Base-by-base conservation (phyloP, 2,113 vertebrate species). In the Ictalurus furcatus region DNA sequence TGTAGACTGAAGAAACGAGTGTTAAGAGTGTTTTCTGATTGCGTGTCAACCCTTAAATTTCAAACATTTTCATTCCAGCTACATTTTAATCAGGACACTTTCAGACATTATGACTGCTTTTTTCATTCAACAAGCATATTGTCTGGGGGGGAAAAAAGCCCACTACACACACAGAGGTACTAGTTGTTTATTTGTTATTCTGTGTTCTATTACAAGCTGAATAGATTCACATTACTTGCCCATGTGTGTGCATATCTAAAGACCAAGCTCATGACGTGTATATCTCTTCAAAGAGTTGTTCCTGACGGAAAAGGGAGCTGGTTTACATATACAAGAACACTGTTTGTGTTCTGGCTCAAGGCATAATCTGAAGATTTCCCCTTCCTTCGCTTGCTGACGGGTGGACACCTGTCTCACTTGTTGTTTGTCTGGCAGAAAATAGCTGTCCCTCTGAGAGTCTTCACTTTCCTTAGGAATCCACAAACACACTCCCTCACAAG, bases 381-480 rank as follows among this genome's bases (percentile, higher is more conserved):
- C 56, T 73, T 88, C 48, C 84, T 71, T 84, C n/a, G 17, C 87
- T 71, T 84, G 82, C 48, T 87, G 61, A 85, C 14, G 58, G 74
- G 37, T 71, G 73, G 88, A 88, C 86, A 89, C 88, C 90, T 78
- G 86, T 89, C 79, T 91, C 73, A 44, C 79, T 88, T 91, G 84
- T 84, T 88, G 90, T 91, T 90, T 91, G 34, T 91, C 84, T 86
- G 87, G 63, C 69, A 88, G 17, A 74, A 88, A 88, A 88, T 89
- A 67, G 59, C 83, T 34, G 63, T 73, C 85, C 81, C 85, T 25
- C 48, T 4, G 83, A 85, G 52, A 87, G 86, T 28, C 12, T 84
- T 91, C 88, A 90, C 90, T 91, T 91, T 91, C 90, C 65, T 87
- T 84, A 86, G 81, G 89, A 90, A 74, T 89, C 21, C 88, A 40